These are phyloP conservation scores for Ceyx cyanopectus DNA, from an alignment of 2,113 vertebrate genomes.

Conservation along the genomic window DNA sequence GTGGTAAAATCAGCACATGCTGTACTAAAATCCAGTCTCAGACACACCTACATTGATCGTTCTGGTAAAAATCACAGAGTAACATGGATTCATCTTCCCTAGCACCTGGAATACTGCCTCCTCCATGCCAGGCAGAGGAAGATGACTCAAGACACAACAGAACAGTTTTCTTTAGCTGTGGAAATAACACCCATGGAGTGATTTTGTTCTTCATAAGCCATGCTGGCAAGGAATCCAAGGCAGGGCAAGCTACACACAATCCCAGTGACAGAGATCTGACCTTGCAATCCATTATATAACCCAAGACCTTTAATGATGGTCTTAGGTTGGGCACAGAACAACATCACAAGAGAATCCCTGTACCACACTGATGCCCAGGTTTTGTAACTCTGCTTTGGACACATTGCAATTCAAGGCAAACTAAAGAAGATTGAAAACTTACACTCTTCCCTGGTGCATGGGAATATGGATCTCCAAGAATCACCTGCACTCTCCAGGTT, in stretches of 20 bases:
- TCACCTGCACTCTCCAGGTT: not conserved
- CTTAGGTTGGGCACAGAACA: not conserved
- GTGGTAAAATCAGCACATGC: not conserved
- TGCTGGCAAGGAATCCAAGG: not conserved
- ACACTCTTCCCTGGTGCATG: fast-evolving
- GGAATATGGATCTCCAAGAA: not conserved
- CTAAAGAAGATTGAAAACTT: not conserved
- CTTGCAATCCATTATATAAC: not conserved
- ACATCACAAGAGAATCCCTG: not conserved
- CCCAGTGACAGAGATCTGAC: not conserved
- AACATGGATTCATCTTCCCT: not conserved
- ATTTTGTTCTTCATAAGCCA: not conserved
- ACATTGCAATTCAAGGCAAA: not conserved
- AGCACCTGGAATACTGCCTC: not conserved
- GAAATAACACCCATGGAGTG: not conserved
- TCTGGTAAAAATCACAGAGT: not conserved
- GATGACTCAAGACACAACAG: not conserved
- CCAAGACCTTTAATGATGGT: not conserved
- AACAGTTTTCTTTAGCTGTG: not conserved
- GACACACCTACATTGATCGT: fast-evolving
- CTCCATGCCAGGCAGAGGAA: not conserved
- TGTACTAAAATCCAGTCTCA: not conserved
- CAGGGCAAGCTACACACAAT: not conserved
- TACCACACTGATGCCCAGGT: fast-evolving
- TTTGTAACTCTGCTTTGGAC: not conserved